These are phyloP conservation scores for Triplophysa tibetana DNA, from an alignment of 2,113 vertebrate genomes.

Conservation along the genomic window DNA sequence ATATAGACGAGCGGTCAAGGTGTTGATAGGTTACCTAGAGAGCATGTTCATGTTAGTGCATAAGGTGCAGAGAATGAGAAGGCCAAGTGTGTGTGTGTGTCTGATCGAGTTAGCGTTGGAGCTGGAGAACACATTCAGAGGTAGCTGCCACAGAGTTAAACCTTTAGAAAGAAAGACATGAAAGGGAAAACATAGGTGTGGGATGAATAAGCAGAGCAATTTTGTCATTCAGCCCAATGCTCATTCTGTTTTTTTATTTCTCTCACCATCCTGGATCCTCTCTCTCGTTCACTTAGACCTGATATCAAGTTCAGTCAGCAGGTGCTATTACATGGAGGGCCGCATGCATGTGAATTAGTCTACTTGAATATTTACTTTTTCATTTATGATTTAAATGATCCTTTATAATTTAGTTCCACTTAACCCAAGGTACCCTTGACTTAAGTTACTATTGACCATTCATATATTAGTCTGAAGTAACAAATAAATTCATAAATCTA, in stretches of 20 bases:
- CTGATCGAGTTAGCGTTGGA: background rate
- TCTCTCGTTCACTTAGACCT: background rate
- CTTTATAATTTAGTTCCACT: slow-evolving; percentile 6
- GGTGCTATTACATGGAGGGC: slow-evolving; percentile 12
- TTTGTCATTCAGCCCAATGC: background rate
- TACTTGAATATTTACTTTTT: slow-evolving; percentile 19
- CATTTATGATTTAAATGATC: slow-evolving; percentile 4
- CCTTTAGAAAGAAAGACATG: slow-evolving; percentile 7
- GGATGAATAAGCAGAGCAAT: slow-evolving; percentile 8
- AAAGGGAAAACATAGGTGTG: slow-evolving; percentile 1
- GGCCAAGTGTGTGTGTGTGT: background rate
- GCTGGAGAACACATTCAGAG: slow-evolving; percentile 19
- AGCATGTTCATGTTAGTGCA: background rate
- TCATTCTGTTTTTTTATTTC: background rate
- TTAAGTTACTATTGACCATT: background rate
- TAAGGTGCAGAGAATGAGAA: slow-evolving; percentile 9
- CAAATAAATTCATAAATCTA: too few relatives aligned
- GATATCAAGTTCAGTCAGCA: background rate
- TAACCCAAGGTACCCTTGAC: background rate
- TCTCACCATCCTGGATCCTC: background rate
- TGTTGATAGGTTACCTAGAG: slow-evolving; percentile 11
- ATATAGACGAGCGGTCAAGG: background rate
- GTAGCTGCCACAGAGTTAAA: slow-evolving; percentile 25
- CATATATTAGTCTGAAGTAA: background rate
- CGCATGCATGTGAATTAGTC: background rate